A percentile compares a stretch with the other conserved stretches of the same genome.
Conservation (phyloP, 2,888 invertebrate genomes). For the Sipha maydis region DNA sequence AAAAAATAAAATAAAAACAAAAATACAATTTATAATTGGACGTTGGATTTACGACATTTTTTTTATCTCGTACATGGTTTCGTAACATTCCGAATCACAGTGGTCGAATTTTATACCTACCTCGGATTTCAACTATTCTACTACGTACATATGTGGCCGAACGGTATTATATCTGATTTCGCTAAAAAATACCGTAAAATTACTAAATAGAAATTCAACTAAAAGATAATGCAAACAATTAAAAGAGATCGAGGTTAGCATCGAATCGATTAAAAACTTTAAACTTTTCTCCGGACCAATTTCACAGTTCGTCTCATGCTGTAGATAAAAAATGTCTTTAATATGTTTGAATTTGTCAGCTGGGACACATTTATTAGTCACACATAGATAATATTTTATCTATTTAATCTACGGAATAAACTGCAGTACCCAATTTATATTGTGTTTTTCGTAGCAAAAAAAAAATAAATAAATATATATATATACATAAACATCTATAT, state of each 20-base stretch:
- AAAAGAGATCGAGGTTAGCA: not conserved
- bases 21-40: not conserved
- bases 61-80: no score
- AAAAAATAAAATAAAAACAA: no score
- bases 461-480: not conserved
- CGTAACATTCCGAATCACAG: no score
- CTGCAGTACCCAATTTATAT: not conserved
- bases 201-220: not conserved
- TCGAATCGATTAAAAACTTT: not conserved
- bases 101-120: no score
- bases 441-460: not conserved
- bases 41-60: no score
- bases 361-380: not conserved
- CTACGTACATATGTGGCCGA: not conserved
- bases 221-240: not conserved
- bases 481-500: no score
- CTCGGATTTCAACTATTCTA: no score
- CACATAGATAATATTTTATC: not conserved
- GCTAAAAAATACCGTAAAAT: not conserved
- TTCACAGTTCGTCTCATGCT: not conserved
- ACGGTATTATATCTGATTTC: not conserved
- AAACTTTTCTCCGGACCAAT: not conserved
- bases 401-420: not conserved
- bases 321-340: not conserved
- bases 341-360: not conserved